Base-by-base conservation (phyloP, 2,797 vertebrate genomes). In the Hyperoplus lanceolatus region DNA sequence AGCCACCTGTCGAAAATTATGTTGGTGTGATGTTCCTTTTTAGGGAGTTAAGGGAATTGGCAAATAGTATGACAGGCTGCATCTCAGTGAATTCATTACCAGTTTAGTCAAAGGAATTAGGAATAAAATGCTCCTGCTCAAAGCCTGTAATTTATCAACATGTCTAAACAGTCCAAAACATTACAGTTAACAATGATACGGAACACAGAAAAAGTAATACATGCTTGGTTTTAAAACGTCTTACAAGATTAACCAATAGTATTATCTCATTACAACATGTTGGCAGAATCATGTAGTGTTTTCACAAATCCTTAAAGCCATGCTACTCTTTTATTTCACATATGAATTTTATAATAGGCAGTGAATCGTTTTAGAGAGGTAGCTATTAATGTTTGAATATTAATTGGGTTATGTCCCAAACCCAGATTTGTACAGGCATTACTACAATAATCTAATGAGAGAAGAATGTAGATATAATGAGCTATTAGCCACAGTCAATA, bases 401-500 rank as follows among this genome's bases (percentile, higher is more conserved):
- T 50, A 90, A 85, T 70, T 73, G 29, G 75, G 57, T 81, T 79
- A 72, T 29, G 67, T 73, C 79, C 63, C 49, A 73, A 79, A 83
- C 82, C 75, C 68, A 70, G 59, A 75, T 85, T 80, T 89, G 76
- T 78, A 5, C 80, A 80, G 72, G 75, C 79, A 84, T 77, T 77
- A 71, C 77, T 81, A 89, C 77, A 82, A 82, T 88, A 89, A 91
- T 89, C 73, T 91, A 88, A 91, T 89, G 88, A 81, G 5, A 74
- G 67, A 68, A 68, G 85, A 92, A 91, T 89, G 84, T 90, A 88
- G 73, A 88, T 90, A 92, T 94, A 93, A 94, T 92, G 86, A 94
- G 86, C 90, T 84, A 92, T 94, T 94, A 92, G 90, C 84, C 80
- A 87, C 89, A 91, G 90, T 94, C 91, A 83, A 91, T 93, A 89